A percentile compares a stretch with the other conserved stretches of the same genome.
Evolutionary conservation across 2,113 vertebrate species (phyloP).

Genomic region (Delphinapterus leucas): DNA sequence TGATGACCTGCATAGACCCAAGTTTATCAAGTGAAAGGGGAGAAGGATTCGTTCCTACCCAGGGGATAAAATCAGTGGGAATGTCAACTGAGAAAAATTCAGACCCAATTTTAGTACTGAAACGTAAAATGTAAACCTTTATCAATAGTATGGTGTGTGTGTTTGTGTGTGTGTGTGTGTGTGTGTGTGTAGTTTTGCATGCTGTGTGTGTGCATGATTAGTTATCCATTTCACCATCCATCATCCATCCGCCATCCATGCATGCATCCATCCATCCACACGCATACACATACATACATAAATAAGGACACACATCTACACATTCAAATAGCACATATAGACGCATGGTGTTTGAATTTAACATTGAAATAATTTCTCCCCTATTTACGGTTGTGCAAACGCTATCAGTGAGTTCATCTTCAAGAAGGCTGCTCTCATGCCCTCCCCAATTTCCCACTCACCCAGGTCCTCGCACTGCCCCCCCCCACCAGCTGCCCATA

Average conservation of each 20-base stretch:
- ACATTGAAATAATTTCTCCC: background rate
- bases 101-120: background rate
- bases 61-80: background rate
- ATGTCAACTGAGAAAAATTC: background rate
- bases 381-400: rapidly evolving
- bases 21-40: background rate
- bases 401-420: rapidly evolving
- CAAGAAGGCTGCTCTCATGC: rapidly evolving
- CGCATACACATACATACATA: background rate
- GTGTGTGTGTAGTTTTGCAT: background rate
- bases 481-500: background rate
- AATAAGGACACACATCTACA: rapidly evolving
- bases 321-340: background rate
- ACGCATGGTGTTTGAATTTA: rapidly evolving
- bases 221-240: background rate
- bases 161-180: background rate
- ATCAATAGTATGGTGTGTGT: background rate
- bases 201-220: background rate
- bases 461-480: rapidly evolving
- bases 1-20: background rate
- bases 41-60: rapidly evolving
- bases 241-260: background rate
- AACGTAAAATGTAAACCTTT: background rate
- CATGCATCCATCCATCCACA: background rate
- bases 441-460: rapidly evolving